A percentile compares a stretch with the other conserved stretches of the same genome.
phyloP scores from a whole-genome alignment of 2,797 vertebrate species.

The Alouatta caraya region DNA sequence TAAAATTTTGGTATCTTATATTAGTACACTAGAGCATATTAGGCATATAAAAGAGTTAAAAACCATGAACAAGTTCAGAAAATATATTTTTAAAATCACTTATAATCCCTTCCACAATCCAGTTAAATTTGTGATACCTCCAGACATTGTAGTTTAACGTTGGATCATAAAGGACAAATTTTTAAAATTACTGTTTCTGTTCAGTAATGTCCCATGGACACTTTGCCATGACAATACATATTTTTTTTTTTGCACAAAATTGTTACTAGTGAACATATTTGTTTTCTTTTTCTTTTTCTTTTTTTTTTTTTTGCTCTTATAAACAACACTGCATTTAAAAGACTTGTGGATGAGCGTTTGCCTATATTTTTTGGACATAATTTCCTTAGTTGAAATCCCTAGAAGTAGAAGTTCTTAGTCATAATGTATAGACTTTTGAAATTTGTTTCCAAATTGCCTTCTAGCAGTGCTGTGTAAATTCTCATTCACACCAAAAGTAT shows the following conservation, averaged over 20 bases:
- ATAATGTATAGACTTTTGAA: neutral
- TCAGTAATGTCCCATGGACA: neutral
- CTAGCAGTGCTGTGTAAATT: constrained; percentile 1
- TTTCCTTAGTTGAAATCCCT: neutral
- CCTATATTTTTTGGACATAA: neutral
- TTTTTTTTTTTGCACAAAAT: neutral
- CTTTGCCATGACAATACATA: neutral
- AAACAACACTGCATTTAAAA: neutral
- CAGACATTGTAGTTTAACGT: neutral
- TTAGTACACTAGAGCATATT: neutral
- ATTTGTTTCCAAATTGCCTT: neutral
- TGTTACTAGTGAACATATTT: neutral
- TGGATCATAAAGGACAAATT: neutral
- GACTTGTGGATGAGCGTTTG: neutral
- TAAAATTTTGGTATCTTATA: neutral
- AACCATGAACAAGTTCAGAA: neutral
- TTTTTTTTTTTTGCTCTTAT: neutral
- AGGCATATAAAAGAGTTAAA: neutral
- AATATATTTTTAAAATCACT: neutral
- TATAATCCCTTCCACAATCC: neutral
- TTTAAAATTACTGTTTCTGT: neutral
- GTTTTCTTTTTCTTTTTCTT: neutral
- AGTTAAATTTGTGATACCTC: neutral
- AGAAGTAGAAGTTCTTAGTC: neutral
- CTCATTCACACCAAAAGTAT: neutral